phyloP scores from a whole-genome alignment of 2,888 invertebrate genomes.

The Macrosoma leucophasiata region DNA sequence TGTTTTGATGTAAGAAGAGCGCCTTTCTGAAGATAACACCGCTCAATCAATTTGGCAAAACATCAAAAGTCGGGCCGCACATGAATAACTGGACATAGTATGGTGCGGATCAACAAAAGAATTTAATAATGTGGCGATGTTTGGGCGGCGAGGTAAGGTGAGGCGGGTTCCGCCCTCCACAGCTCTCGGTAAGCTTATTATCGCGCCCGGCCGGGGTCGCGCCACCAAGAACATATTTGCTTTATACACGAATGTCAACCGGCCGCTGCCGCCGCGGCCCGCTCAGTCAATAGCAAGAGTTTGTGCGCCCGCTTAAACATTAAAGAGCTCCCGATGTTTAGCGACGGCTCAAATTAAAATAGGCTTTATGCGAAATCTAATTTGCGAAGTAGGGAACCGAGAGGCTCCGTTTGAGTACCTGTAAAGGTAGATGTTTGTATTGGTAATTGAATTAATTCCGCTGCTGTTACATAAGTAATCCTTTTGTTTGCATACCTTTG shows the following conservation, averaged over 20 bases:
- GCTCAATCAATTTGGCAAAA: too few species aligned
- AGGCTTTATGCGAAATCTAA: slow-evolving; percentile 74
- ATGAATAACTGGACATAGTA: slow-evolving; percentile 61
- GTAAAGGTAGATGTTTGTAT: slow-evolving; percentile 59
- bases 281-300: slow-evolving; percentile 50
- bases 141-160: slow-evolving; percentile 43
- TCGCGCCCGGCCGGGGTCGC: slow-evolving; percentile 40
- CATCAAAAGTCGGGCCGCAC: slow-evolving; percentile 49
- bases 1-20: too few species aligned
- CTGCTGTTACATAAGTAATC: too few species aligned
- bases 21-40: too few species aligned
- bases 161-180: slow-evolving; percentile 42
- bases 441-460: slow-evolving; percentile 68
- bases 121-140: slow-evolving; percentile 63
- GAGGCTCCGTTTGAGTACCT: slow-evolving; percentile 50
- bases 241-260: slow-evolving; percentile 62
- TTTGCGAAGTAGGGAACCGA: slow-evolving; percentile 63
- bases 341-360: slow-evolving; percentile 71
- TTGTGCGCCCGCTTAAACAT: slow-evolving; percentile 65
- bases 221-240: slow-evolving; percentile 63
- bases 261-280: slow-evolving; percentile 40
- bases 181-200: slow-evolving; percentile 63
- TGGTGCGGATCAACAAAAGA: slow-evolving; percentile 59
- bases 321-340: slow-evolving; percentile 68
- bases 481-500: slow-evolving; percentile 6